Base-by-base conservation (phyloP, 2,797 vertebrate genomes). In the Eupleurogrammus muticus region DNA sequence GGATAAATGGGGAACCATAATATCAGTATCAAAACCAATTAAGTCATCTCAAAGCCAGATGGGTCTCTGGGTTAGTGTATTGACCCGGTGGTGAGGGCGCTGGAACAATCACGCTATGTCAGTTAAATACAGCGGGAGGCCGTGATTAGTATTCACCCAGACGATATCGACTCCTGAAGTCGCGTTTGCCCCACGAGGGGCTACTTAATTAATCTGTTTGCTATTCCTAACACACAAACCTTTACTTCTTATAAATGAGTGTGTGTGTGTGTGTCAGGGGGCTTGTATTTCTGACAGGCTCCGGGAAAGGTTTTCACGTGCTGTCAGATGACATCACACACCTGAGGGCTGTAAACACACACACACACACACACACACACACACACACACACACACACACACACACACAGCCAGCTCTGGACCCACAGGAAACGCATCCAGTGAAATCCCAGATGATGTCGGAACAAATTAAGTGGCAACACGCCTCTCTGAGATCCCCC, bases 391-490 rank as follows among this genome's bases (percentile, higher is more conserved):
- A n/a, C n/a, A n/a, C n/a, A n/a, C n/a, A n/a, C n/a, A n/a, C n/a
- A 80, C 53, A 63, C 65, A 49, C 66, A n/a, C 61, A 47, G 80
- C 75, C 79, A 76, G 59, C 77, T 85, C 64, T 46, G 74, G 73
- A 73, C 77, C 79, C 72, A 81, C 40, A 68, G 79, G 68, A 86
- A 78, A 76, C 70, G 14, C 66, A 77, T 78, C 23, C 71, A 76
- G 79, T 70, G 56, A 73, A 85, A 79, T 85, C 77, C 59, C 59
- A 80, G 73, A 84, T 79, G 60, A 89, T 85, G 85, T 90, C 87
- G 79, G 81, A 86, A 79, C 70, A 81, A 70, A 87, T 91, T 76
- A 87, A 68, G 62, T 44, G 48, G 71, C 70, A 78, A 75, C 78
- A 64, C 64, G 38, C 70, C 65, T 73, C 73, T 73, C 73, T 82